Evolutionary conservation across 2,797 vertebrate genomes (phyloP).

Genomic region (Neosilurus hyrtlii): DNA sequence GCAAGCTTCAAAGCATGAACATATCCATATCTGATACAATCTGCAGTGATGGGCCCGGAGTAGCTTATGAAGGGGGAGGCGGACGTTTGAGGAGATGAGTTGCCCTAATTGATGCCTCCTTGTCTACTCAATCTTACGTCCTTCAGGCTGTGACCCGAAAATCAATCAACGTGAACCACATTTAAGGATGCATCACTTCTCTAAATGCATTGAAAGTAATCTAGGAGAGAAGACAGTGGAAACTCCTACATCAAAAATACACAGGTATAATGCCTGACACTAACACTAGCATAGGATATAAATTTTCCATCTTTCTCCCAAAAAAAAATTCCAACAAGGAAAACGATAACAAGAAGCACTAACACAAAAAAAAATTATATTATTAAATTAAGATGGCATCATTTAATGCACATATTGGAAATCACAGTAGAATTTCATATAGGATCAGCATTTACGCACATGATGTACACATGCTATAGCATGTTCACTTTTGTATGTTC

Average conservation of each 20-base stretch:
- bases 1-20: conserved; percentile 21
- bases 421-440: not conserved
- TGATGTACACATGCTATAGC: not conserved
- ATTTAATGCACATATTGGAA: not conserved
- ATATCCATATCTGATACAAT: conserved; percentile 18
- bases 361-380: not conserved
- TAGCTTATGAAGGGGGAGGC: conserved; percentile 12
- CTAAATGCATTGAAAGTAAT: conserved; percentile 8
- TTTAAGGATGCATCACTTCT: conserved; percentile 6
- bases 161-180: not conserved
- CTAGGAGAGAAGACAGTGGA: not conserved
- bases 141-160: conserved; percentile 23
- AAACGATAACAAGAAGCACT: not conserved
- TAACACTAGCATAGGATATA: not conserved
- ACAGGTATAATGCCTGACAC: not conserved
- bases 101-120: conserved; percentile 20
- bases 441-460: no score
- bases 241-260: not conserved
- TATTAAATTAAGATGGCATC: not conserved
- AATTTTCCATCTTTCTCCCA: not conserved
- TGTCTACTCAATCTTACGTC: not conserved
- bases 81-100: not conserved
- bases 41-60: not conserved
- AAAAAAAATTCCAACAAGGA: not conserved
- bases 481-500: not conserved